These are phyloP conservation scores for Listrodromus nycthemerus DNA, from an alignment of 2,888 invertebrate genomes.

Conservation along the genomic window DNA sequence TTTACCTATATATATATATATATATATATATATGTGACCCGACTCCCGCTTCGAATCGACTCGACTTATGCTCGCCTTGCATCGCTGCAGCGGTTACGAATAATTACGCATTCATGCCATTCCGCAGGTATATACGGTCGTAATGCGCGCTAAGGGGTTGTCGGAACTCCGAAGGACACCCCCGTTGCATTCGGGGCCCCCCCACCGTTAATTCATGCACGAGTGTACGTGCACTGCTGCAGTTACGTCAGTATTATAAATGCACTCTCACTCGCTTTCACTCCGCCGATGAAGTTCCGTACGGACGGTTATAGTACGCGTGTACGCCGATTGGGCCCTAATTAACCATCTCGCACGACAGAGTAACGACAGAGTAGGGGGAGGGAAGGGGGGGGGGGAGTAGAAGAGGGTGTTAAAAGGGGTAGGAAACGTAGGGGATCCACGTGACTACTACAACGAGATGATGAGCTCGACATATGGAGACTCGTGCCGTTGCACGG, in stretches of 20 bases:
- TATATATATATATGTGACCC: conserved; percentile 2
- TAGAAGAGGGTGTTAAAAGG: conserved; percentile 26
- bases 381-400: too few species aligned
- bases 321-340: conserved; percentile 53
- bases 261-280: conserved; percentile 11
- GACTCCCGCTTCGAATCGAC: conserved; percentile 23
- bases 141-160: conserved; percentile 75
- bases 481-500: conserved; percentile 46
- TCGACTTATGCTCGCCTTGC: conserved; percentile 51
- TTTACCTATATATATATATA: conserved; percentile 9
- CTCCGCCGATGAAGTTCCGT: not conserved
- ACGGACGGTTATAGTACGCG: conserved; percentile 17
- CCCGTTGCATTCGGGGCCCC: conserved; percentile 44
- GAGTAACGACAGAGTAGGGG: conserved; percentile 20
- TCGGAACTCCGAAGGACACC: conserved; percentile 43
- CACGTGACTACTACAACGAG: conserved; percentile 5
- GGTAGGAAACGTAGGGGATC: not conserved
- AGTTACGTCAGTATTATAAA: not conserved
- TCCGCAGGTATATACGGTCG: conserved; percentile 70
- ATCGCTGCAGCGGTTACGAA: conserved; percentile 76
- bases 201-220: not conserved
- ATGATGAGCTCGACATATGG: conserved; percentile 46
- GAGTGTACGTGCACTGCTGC: not conserved
- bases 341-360: conserved; percentile 52
- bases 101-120: conserved; percentile 80